Conservation (phyloP, 2,797 vertebrate genomes). For the Acomys russatus region DNA sequence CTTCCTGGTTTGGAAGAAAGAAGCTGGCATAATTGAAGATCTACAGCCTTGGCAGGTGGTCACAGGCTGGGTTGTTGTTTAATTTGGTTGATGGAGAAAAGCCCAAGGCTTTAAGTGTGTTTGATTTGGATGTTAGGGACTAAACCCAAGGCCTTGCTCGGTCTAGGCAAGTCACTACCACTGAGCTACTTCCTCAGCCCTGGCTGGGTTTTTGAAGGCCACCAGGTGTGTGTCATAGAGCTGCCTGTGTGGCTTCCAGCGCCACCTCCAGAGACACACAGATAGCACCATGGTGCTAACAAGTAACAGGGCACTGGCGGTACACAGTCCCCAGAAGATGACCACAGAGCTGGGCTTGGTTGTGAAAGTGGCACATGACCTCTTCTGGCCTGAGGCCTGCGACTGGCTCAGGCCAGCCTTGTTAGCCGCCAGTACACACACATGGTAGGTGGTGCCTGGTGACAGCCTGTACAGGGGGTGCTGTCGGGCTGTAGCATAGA, state of each 20-base stretch:
- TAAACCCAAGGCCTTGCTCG: neutral
- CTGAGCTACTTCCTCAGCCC: neutral
- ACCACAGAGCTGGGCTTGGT: constrained; percentile 85
- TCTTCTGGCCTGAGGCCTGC: constrained; percentile 22
- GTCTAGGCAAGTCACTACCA: neutral
- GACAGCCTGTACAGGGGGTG: constrained; percentile 87
- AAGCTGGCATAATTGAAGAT: constrained; percentile 67
- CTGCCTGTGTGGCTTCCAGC: constrained; percentile 79
- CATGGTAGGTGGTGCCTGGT: constrained; percentile 86
- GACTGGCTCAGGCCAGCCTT: constrained; percentile 86
- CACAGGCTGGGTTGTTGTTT: constrained; percentile 80
- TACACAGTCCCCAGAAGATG: constrained; percentile 84
- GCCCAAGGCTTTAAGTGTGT: neutral
- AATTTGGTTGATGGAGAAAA: neutral
- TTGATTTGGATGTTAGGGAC: neutral
- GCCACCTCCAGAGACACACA: constrained; percentile 84
- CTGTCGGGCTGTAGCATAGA: constrained; percentile 87
- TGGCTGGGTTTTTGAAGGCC: constrained; percentile 89
- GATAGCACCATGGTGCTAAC: constrained; percentile 85
- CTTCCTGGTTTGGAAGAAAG: neutral
- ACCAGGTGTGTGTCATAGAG: constrained; percentile 86
- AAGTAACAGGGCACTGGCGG: constrained; percentile 85
- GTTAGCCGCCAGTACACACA: constrained; percentile 89
- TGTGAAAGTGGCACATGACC: constrained; percentile 85
- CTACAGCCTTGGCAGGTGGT: constrained; percentile 82